Evolutionary conservation across 2,888 invertebrate species (phyloP).

Genomic region (Drosophila leonis): DNA sequence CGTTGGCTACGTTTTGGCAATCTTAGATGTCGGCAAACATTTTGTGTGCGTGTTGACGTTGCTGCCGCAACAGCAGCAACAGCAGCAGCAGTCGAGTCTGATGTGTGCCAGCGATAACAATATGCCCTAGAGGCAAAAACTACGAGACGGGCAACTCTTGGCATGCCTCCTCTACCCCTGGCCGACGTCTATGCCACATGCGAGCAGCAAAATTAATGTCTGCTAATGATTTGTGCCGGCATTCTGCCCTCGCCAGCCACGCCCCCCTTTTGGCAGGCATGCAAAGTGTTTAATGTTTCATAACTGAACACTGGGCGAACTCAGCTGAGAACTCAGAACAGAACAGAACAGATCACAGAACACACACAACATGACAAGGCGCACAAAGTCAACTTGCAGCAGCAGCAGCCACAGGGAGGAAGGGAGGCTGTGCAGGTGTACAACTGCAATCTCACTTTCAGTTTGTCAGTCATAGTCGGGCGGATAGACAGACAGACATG

Average conservation of each 20-base stretch:
- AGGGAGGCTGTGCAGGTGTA: slow-evolving; percentile 30
- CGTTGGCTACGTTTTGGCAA: slow-evolving; percentile 76
- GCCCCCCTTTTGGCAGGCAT: slow-evolving; percentile 31
- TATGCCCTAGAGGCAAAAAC: slow-evolving; percentile 56
- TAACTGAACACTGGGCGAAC: slow-evolving; percentile 51
- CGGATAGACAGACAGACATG: not conserved
- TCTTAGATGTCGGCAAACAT: slow-evolving; percentile 79
- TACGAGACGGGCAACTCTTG: slow-evolving; percentile 45
- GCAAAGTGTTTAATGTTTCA: slow-evolving; percentile 79
- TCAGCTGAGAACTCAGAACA: slow-evolving; percentile 13
- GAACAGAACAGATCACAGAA: slow-evolving; percentile 49
- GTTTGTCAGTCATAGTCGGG: slow-evolving; percentile 36
- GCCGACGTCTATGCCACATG: slow-evolving; percentile 35
- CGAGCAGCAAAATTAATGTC: slow-evolving; percentile 70
- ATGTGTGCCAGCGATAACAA: slow-evolving; percentile 70
- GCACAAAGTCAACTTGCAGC: slow-evolving; percentile 52
- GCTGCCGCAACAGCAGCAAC: slow-evolving; percentile 32
- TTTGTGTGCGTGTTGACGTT: slow-evolving; percentile 71
- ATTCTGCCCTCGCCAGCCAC: slow-evolving; percentile 41
- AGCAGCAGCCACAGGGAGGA: slow-evolving; percentile 31
- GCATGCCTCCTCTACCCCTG: not conserved
- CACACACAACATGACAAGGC: slow-evolving; percentile 42
- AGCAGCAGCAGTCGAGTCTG: slow-evolving; percentile 39
- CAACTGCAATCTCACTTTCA: slow-evolving; percentile 67
- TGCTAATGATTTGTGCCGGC: slow-evolving; percentile 78